These are phyloP conservation scores for Rosalia funebris DNA, from an alignment of 2,888 invertebrate genomes.

Conservation along the genomic window DNA sequence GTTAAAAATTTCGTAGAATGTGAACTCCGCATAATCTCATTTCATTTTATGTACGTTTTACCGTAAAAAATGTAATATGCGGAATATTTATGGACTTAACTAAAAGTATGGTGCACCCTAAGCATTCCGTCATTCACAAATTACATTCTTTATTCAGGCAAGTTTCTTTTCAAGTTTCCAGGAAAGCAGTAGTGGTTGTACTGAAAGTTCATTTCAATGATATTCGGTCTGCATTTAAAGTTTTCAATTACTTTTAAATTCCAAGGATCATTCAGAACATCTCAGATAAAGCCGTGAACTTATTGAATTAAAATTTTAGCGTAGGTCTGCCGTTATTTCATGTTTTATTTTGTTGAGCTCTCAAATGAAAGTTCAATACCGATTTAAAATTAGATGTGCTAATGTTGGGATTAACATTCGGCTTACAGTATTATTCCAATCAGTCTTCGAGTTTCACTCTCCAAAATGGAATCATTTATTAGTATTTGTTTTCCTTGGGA, in stretches of 20 bases:
- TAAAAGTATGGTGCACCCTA: too few relatives aligned
- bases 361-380: neutral
- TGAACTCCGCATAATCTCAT: neutral
- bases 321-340: neutral
- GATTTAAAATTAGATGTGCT: neutral
- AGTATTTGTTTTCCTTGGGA: too few relatives aligned
- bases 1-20: neutral
- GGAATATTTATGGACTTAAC: too few relatives aligned
- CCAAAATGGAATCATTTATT: too few relatives aligned
- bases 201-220: neutral
- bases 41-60: neutral
- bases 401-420: too few relatives aligned
- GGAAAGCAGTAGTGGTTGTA: neutral
- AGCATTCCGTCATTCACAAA: too few relatives aligned
- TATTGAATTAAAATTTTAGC: neutral
- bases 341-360: neutral
- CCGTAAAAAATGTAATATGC: neutral
- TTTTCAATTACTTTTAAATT: neutral
- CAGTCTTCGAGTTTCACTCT: too few relatives aligned
- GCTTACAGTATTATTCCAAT: too few relatives aligned
- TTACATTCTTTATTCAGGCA: neutral
- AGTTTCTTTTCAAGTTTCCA: neutral
- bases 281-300: neutral
- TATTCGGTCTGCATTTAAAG: neutral
- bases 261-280: neutral